Evolutionary conservation across 2,888 invertebrate species (phyloP).

Genomic region (Tipula confusa): DNA sequence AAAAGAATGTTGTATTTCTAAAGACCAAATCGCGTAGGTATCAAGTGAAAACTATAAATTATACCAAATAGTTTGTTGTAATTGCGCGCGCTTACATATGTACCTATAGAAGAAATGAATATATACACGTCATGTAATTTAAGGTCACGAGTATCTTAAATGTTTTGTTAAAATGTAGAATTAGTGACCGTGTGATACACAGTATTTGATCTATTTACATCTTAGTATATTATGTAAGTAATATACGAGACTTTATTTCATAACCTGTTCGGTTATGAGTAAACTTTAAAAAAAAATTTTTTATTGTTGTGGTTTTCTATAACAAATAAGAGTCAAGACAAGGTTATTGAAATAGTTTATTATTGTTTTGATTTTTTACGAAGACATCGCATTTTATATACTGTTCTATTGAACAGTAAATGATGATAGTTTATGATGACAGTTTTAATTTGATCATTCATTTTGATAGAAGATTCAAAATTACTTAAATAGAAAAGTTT

Average conservation of each 20-base stretch:
- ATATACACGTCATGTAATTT: too few species aligned
- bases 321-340: neutral
- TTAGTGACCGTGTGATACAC: slow-evolving; percentile 14
- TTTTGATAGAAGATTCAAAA: too few species aligned
- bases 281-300: neutral
- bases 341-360: neutral
- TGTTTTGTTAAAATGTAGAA: neutral
- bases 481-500: too few species aligned
- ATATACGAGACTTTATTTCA: neutral
- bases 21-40: neutral
- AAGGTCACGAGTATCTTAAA: neutral
- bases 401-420: neutral
- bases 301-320: neutral
- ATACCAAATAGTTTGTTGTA: neutral
- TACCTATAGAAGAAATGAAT: neutral
- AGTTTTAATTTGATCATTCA: neutral
- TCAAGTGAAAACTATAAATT: neutral
- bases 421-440: neutral
- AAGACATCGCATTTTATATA: neutral
- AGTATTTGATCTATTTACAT: neutral
- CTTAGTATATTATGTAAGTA: too few species aligned
- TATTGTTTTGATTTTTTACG: neutral
- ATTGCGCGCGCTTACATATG: neutral
- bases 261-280: neutral
- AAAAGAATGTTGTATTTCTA: slow-evolving; percentile 20